These are phyloP conservation scores for Drosophila borealis DNA, from an alignment of 2,888 invertebrate genomes.

Conservation along the genomic window DNA sequence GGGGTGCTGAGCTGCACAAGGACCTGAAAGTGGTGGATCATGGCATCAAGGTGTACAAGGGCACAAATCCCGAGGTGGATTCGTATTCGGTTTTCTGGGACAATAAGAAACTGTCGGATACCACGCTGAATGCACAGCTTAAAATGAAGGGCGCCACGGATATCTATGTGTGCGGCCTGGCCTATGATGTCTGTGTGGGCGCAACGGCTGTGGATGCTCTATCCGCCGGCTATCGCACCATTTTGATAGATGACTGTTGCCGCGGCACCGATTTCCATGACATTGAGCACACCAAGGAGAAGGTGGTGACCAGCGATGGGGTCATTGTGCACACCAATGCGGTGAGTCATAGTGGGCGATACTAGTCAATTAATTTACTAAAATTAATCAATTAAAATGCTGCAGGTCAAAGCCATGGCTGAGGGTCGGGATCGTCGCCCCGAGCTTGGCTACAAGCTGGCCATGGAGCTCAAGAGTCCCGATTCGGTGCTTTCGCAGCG, in stretches of 20 bases:
- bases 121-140: conserved; percentile 92
- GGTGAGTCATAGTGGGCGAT: conserved; percentile 84
- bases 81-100: conserved; percentile 99
- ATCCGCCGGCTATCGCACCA: conserved; percentile 95
- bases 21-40: conserved; percentile 92
- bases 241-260: conserved; percentile 95
- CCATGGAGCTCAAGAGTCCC: conserved; percentile 91
- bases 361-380: neutral
- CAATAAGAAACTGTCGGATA: conserved; percentile 95
- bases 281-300: conserved; percentile 92
- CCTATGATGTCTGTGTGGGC: conserved; percentile 98
- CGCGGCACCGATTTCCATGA: conserved; percentile 94
- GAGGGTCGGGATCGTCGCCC: conserved; percentile 94
- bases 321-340: conserved; percentile 92
- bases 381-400: neutral
- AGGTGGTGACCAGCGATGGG: conserved; percentile 90
- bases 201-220: conserved; percentile 94
- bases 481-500: conserved; percentile 85
- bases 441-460: conserved; percentile 94
- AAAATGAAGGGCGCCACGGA: conserved; percentile 93
- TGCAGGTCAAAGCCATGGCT: conserved; percentile 93
- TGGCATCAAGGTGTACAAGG: conserved; percentile 94
- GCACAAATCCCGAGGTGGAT: conserved; percentile 97
- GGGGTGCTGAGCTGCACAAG: conserved; percentile 97
- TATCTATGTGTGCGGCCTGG: conserved; percentile 97